phyloP scores from a whole-genome alignment of 2,888 invertebrate genomes.

The Dolichomitus sp. region DNA sequence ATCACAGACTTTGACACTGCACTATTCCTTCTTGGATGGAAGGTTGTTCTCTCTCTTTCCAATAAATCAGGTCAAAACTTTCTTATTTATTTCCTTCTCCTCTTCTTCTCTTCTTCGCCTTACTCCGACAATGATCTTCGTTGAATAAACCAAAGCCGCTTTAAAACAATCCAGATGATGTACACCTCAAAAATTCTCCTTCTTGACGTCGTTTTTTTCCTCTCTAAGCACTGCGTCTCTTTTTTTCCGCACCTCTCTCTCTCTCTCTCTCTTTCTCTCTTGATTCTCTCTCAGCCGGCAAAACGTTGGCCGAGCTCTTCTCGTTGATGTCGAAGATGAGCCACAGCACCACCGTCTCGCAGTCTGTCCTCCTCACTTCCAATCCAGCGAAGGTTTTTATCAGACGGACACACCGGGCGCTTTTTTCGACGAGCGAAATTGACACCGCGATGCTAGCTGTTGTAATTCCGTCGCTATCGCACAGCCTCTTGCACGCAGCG shows the following conservation, averaged over 20 bases:
- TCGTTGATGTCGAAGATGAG: slow-evolving; percentile 49
- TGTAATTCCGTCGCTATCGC: slow-evolving; percentile 78
- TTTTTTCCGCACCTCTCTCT: slow-evolving; percentile 26
- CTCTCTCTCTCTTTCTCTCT: slow-evolving; percentile 45
- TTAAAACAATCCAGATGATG: slow-evolving; percentile 26
- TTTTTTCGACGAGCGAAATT: slow-evolving; percentile 68
- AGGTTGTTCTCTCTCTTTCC: slow-evolving; percentile 59
- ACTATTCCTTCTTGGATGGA: slow-evolving; percentile 64
- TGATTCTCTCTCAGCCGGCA: slow-evolving; percentile 41
- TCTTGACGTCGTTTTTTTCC: slow-evolving; percentile 17
- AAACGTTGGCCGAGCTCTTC: slow-evolving; percentile 47
- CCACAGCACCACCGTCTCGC: slow-evolving; percentile 47
- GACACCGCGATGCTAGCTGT: slow-evolving; percentile 71
- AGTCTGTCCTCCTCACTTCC: slow-evolving; percentile 1
- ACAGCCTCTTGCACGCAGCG: slow-evolving; percentile 82
- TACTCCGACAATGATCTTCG: slow-evolving; percentile 21
- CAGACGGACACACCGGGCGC: slow-evolving; percentile 47
- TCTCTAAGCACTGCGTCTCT: slow-evolving; percentile 6
- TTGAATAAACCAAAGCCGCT: slow-evolving; percentile 28
- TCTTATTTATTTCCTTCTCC: slow-evolving; percentile 2
- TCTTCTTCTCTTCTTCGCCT: not conserved
- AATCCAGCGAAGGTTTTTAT: slow-evolving; percentile 54
- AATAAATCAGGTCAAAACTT: slow-evolving; percentile 51
- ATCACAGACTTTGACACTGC: slow-evolving; percentile 84
- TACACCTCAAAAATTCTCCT: slow-evolving; percentile 22